Conservation (phyloP, 2,797 vertebrate genomes). For the Gambelia wislizenii region DNA sequence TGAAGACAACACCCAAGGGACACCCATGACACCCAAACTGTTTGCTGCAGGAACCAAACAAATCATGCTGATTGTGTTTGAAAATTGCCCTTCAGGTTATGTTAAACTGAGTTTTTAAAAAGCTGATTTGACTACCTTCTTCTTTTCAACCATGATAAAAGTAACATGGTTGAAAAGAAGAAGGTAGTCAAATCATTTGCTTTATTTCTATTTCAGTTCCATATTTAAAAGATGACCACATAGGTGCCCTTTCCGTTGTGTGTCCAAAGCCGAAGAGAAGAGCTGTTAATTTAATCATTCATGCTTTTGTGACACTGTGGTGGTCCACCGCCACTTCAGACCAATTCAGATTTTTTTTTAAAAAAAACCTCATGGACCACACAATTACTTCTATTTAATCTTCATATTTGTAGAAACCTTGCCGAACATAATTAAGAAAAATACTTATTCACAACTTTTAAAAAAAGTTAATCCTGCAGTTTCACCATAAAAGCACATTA, state of each 20-base stretch:
- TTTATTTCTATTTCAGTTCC: constrained; percentile 10
- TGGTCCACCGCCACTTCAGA: too few species aligned
- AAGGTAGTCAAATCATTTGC: too few species aligned
- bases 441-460: not conserved
- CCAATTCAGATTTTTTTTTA: too few species aligned
- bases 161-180: too few species aligned
- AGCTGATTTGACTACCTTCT: not conserved
- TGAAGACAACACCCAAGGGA: too few species aligned
- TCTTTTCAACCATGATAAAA: not conserved
- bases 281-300: not conserved
- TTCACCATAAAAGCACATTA: not conserved
- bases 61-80: not conserved
- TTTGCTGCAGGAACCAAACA: not conserved
- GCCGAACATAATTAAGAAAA: not conserved
- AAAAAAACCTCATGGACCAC: too few species aligned
- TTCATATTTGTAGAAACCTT: not conserved
- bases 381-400: too few species aligned
- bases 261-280: not conserved
- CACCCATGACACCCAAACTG: not conserved
- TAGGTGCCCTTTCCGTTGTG: not conserved
- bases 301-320: too few species aligned
- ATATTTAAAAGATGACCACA: not conserved
- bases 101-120: not conserved
- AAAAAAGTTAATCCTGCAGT: not conserved
- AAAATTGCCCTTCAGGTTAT: not conserved